Conservation (phyloP, 1,140 invertebrate species). For the Limonius californicus region DNA sequence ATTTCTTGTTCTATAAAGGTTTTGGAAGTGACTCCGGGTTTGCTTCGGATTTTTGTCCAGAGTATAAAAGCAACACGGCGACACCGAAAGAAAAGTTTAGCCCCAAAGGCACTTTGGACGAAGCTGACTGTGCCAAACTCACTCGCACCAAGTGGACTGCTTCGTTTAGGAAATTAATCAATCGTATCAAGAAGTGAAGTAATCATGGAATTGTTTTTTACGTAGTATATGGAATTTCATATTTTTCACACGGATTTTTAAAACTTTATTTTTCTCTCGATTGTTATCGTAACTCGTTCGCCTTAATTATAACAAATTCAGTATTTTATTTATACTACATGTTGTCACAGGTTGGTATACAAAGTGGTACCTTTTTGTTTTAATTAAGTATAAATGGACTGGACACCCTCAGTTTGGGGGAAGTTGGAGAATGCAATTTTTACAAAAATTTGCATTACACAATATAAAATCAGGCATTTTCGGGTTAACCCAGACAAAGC, state of each 20-base stretch:
- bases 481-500: too few relatives aligned
- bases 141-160: conserved; percentile 46
- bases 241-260: too few relatives aligned
- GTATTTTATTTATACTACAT: background rate
- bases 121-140: conserved; percentile 44
- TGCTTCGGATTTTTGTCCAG: conserved; percentile 43
- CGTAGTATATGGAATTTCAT: too few relatives aligned
- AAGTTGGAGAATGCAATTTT: too few relatives aligned
- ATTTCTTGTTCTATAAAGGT: conserved; percentile 30
- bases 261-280: too few relatives aligned
- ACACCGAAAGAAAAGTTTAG: conserved; percentile 45
- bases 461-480: too few relatives aligned
- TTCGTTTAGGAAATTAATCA: conserved; percentile 43
- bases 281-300: too few relatives aligned
- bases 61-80: conserved; percentile 43
- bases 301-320: background rate
- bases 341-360: too few relatives aligned
- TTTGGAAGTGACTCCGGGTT: conserved; percentile 47
- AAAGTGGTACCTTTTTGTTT: too few relatives aligned
- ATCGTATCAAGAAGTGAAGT: conserved; percentile 41
- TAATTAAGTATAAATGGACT: too few relatives aligned
- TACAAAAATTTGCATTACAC: too few relatives aligned
- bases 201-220: background rate
- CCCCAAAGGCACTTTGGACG: conserved; percentile 40
- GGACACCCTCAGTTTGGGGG: too few relatives aligned